Evolutionary conservation across 1,140 invertebrate genomes (phyloP), one percentile per base, ranked within the genome.

Genomic region (Drosophila kurseongensis): DNA sequence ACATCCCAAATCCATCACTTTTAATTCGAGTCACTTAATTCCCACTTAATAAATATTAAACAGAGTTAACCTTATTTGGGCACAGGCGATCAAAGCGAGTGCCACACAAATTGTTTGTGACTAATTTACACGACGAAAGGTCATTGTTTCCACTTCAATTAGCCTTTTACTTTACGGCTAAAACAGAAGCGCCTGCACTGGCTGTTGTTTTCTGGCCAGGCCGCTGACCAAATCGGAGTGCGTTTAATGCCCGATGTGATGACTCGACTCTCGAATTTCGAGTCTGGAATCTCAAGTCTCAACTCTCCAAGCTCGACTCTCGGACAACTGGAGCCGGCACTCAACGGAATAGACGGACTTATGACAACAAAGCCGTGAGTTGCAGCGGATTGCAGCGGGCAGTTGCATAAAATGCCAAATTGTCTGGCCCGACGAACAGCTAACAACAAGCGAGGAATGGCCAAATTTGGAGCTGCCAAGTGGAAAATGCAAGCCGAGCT

Each of bases 121-220:
- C 83, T 84, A 89, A 86, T 88, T 88, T 80, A 23, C 61, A 89
- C 76, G 78, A 71, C 56, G 83, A 88, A 88, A 88, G 83, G 83
- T 88, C 84, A 83, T 88, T 89, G 83, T 89, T 88, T 83, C 84
- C 83, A 86, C 83, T 79, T 83, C 83, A 83, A 86, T 86, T 86
- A 88, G 83, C 79, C 83, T 76, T 79, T 86, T 61, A 57, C 42
- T 73, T 56, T 54, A 18, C 56, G 52, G 56, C 56, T 36, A 60
- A 23, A 45, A 44, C 40, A 36, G 56, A 48, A 41, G 48, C 48
- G 48, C n/a, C 27, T 32, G 27, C 14, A n/a, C 57, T 47, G 23
- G 35, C 23, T 32, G 29, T 32, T 32, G 29, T 32, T 52, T 57
- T 40, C 40, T 57, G 27, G 47, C 38, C 44, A 47, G 18, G 27